phyloP scores from a whole-genome alignment of 2,888 invertebrate genomes.

The Drosophila quasianomalipes region DNA sequence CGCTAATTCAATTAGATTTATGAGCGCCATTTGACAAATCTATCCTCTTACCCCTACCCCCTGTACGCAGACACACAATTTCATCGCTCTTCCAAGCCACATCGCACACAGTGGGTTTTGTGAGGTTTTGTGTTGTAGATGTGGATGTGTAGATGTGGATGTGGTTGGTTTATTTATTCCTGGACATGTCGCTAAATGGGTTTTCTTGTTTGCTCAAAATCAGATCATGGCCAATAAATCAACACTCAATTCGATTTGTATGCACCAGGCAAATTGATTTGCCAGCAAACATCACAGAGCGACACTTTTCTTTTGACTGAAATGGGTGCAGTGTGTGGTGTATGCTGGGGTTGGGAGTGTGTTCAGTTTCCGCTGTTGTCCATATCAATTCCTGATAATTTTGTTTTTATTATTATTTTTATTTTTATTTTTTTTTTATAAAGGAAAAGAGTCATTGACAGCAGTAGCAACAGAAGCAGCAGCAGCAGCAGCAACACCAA shows the following conservation, averaged over 20 bases:
- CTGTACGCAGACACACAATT: neutral
- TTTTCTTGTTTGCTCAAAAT: slow-evolving; percentile 75
- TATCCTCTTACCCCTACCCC: neutral
- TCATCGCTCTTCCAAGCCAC: neutral
- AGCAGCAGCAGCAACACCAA: neutral
- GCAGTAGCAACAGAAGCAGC: neutral
- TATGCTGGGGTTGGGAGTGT: neutral
- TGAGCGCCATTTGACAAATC: slow-evolving; percentile 67
- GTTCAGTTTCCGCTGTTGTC: slow-evolving; percentile 37
- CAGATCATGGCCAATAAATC: slow-evolving; percentile 77
- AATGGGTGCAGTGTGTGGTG: neutral
- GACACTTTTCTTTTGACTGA: slow-evolving; percentile 28
- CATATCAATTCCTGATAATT: slow-evolving; percentile 51
- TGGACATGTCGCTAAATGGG: slow-evolving; percentile 73
- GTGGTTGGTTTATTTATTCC: slow-evolving; percentile 64
- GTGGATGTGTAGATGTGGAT: slow-evolving; percentile 12
- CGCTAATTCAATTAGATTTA: slow-evolving; percentile 77
- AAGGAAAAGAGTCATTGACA: slow-evolving; percentile 50
- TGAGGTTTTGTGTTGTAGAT: slow-evolving; percentile 5
- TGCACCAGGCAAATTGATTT: slow-evolving; percentile 51
- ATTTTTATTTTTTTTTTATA: neutral
- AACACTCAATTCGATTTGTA: slow-evolving; percentile 72
- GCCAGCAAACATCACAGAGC: slow-evolving; percentile 38
- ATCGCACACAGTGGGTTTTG: neutral
- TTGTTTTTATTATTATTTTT: neutral